A percentile compares a stretch with the other conserved stretches of the same genome.
phyloP scores from a whole-genome alignment of 2,113 vertebrate species.

The Albula glossodonta region DNA sequence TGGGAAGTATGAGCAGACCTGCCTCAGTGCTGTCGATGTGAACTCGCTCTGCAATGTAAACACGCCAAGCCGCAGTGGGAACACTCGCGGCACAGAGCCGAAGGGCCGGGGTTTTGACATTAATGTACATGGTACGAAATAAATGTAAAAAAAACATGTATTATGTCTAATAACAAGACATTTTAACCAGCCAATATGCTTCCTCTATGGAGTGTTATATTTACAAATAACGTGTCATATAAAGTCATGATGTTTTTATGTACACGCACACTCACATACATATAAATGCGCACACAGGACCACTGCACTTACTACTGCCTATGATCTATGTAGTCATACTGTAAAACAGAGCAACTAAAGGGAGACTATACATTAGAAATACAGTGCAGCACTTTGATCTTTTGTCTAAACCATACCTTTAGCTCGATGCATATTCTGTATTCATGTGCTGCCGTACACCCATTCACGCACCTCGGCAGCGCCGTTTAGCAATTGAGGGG shows the following conservation, averaged over 20 bases:
- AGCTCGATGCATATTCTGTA: conserved; percentile 22
- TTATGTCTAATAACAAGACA: not conserved
- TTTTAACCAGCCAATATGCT: not conserved
- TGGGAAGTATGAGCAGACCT: not conserved
- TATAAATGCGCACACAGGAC: not conserved
- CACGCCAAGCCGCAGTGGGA: not conserved
- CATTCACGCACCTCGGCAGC: conserved; percentile 31
- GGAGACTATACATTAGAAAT: not conserved
- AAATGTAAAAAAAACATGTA: not conserved
- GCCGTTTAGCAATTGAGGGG: conserved; percentile 32
- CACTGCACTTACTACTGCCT: not conserved
- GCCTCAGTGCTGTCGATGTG: conserved; percentile 20
- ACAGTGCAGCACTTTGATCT: not conserved
- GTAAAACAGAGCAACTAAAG: not conserved
- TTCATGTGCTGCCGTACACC: conserved; percentile 16
- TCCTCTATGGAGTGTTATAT: not conserved
- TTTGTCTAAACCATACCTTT: not conserved
- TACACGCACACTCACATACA: not conserved
- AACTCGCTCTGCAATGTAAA: not conserved
- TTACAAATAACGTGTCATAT: not conserved
- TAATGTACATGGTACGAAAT: not conserved
- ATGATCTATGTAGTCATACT: not conserved
- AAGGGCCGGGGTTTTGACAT: not conserved
- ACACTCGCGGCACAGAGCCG: not conserved
- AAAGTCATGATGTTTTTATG: not conserved